Evolutionary conservation across 2,113 vertebrate genomes (phyloP).

Genomic region (Cottus gobio): DNA sequence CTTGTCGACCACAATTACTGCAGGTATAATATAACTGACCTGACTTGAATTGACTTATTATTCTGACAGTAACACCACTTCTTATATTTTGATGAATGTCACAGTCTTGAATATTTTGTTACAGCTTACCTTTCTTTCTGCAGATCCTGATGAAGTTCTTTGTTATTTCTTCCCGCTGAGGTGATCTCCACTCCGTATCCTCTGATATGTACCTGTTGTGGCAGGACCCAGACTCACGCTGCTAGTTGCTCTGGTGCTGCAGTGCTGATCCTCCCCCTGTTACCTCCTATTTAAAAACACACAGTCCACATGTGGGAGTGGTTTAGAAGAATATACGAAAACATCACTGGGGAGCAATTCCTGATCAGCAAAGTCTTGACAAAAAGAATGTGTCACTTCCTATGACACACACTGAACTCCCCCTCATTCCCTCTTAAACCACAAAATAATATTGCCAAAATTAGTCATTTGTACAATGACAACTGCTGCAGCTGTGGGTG

Average conservation of each 20-base stretch:
- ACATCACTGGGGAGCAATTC: background rate
- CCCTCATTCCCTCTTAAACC: background rate
- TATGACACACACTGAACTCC: constrained; percentile 42
- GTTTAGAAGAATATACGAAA: background rate
- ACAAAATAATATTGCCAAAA: constrained; percentile 31
- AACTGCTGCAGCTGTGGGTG: background rate
- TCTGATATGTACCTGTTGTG: constrained; percentile 13
- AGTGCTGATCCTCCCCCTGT: background rate
- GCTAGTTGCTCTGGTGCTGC: constrained; percentile 1
- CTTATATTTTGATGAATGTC: background rate
- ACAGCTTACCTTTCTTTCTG: constrained; percentile 52
- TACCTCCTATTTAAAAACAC: constrained; percentile 43
- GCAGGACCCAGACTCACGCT: constrained; percentile 3
- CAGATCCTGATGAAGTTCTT: constrained; percentile 11
- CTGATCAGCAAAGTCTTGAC: constrained; percentile 4
- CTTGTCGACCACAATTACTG: constrained; percentile 90
- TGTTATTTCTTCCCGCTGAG: constrained; percentile 12
- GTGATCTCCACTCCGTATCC: background rate
- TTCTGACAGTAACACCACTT: background rate
- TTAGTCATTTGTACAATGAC: constrained; percentile 34
- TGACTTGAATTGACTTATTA: background rate
- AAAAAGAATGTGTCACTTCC: constrained; percentile 52
- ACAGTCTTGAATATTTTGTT: constrained; percentile 1
- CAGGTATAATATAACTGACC: constrained; percentile 82
- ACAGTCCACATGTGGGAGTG: constrained; percentile 52